Evolutionary conservation across 2,888 invertebrate genomes (phyloP).

Genomic region (Stegana nigrithorax): DNA sequence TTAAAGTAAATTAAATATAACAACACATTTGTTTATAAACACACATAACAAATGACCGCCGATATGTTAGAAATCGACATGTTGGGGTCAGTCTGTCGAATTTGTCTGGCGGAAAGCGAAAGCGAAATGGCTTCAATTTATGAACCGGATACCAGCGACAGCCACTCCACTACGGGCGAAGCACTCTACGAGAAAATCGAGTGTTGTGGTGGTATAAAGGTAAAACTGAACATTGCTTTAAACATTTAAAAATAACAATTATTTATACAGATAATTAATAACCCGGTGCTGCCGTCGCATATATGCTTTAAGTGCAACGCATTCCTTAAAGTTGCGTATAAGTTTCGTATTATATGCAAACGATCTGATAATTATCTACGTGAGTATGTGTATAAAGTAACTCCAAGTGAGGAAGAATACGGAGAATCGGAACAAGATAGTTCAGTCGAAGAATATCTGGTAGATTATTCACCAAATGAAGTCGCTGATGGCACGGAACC

Average conservation of each 20-base stretch:
- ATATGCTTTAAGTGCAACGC: slow-evolving; percentile 60
- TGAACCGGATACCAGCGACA: slow-evolving; percentile 34
- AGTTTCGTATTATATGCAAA: slow-evolving; percentile 64
- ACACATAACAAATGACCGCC: no score
- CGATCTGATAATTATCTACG: slow-evolving; percentile 62
- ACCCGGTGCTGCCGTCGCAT: slow-evolving; percentile 57
- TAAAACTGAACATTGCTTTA: slow-evolving; percentile 22
- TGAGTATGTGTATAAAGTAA: slow-evolving; percentile 47
- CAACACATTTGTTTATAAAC: no score
- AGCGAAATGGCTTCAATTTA: slow-evolving; percentile 58
- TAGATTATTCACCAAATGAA: slow-evolving; percentile 16
- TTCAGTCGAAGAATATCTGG: slow-evolving; percentile 10
- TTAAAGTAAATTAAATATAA: no score
- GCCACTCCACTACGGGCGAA: slow-evolving; percentile 25
- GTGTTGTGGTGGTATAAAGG: slow-evolving; percentile 59
- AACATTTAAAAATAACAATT: background rate
- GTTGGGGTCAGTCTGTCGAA: slow-evolving; percentile 53
- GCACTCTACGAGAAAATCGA: slow-evolving; percentile 58
- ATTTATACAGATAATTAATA: slow-evolving; percentile 46
- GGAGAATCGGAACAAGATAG: background rate
- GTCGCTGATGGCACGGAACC: slow-evolving; percentile 18
- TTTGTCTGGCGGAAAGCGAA: slow-evolving; percentile 57
- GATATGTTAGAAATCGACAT: no score
- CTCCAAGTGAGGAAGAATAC: slow-evolving; percentile 15
- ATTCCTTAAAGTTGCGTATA: slow-evolving; percentile 60